A percentile compares a stretch with the other conserved stretches of the same genome.
These are phyloP conservation scores for Caenorhabditis remanei DNA, from an alignment of 1,140 invertebrate genomes.

Conservation along the genomic window DNA sequence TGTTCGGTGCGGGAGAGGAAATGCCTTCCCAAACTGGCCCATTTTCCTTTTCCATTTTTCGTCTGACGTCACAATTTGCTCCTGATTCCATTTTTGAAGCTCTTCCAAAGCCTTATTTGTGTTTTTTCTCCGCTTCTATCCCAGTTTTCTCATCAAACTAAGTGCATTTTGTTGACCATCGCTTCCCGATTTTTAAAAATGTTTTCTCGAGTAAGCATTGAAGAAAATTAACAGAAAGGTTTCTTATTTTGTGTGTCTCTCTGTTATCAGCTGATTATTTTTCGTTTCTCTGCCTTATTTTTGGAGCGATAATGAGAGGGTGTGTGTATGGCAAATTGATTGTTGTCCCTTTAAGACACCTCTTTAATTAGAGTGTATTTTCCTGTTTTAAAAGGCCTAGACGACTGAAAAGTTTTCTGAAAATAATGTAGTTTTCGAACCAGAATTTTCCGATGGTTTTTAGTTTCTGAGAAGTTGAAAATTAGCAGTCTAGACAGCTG, in stretches of 20 bases:
- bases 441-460: too few relatives aligned
- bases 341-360: too few relatives aligned
- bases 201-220: background rate
- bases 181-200: background rate
- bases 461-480: too few relatives aligned
- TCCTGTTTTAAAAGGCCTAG: too few relatives aligned
- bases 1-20: background rate
- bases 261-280: slow-evolving; percentile 45
- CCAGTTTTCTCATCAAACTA: slow-evolving; percentile 26
- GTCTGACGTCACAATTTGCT: background rate
- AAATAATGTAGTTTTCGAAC: too few relatives aligned
- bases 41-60: background rate
- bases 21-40: background rate
- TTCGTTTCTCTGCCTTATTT: background rate
- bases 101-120: too few relatives aligned
- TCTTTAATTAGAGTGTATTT: too few relatives aligned
- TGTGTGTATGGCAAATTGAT: background rate
- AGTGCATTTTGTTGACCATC: slow-evolving; percentile 45
- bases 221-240: background rate
- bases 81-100: background rate
- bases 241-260: slow-evolving; percentile 13
- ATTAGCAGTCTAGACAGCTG: too few relatives aligned
- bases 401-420: too few relatives aligned
- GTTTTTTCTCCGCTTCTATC: too few relatives aligned
- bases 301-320: background rate